These are phyloP conservation scores for Zosterops lateralis DNA, from an alignment of 2,113 vertebrate species.

Conservation along the genomic window DNA sequence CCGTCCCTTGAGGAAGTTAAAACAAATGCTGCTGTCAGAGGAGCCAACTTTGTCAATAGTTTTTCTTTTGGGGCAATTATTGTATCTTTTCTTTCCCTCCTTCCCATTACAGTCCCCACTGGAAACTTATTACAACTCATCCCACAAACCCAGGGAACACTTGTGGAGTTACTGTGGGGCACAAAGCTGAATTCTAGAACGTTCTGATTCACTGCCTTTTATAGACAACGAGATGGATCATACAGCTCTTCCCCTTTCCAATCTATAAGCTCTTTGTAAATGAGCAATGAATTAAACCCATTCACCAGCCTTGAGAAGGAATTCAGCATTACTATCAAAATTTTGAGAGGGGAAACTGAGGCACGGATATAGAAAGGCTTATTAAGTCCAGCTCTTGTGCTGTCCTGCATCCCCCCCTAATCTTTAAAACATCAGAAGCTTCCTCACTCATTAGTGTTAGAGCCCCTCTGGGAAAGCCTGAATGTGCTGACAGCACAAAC, in stretches of 20 bases:
- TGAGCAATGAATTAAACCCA: constrained; percentile 46
- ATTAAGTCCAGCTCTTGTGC: not conserved
- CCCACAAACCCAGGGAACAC: not conserved
- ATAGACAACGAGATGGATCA: not conserved
- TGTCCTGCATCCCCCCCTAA: not conserved
- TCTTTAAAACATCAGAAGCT: constrained; percentile 48
- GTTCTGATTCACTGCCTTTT: constrained; percentile 8
- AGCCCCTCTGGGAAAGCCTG: constrained; percentile 13
- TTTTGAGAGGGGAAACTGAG: constrained; percentile 47
- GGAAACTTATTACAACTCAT: not conserved
- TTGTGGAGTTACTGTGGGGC: not conserved
- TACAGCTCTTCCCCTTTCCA: constrained; percentile 7
- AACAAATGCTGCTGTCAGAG: constrained; percentile 41
- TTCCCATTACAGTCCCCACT: not conserved
- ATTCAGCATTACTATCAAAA: not conserved
- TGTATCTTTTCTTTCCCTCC: constrained; percentile 11
- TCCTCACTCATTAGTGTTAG: not conserved
- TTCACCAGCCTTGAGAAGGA: not conserved
- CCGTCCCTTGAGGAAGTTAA: not conserved
- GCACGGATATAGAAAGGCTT: not conserved
- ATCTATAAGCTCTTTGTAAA: constrained; percentile 48
- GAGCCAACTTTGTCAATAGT: not conserved
- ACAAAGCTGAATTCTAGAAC: constrained; percentile 39
- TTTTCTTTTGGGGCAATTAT: constrained; percentile 10
- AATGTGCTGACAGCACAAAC: constrained; percentile 36